Evolutionary conservation across 2,113 vertebrate genomes (phyloP).

Genomic region (Gila orcuttii): DNA sequence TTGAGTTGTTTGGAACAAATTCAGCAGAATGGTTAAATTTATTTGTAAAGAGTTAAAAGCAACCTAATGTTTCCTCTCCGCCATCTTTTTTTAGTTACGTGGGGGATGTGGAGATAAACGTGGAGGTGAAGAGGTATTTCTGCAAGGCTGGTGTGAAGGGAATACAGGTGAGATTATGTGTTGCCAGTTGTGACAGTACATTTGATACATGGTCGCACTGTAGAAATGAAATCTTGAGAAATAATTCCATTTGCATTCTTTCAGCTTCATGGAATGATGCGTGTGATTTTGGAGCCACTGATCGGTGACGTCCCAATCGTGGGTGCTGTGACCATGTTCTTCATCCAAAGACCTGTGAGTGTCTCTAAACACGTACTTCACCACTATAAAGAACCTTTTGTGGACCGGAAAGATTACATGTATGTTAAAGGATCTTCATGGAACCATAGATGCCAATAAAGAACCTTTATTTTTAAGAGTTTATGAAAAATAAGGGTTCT

Average conservation of each 20-base stretch:
- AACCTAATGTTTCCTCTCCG: neutral
- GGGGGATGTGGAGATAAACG: slow-evolving; percentile 89
- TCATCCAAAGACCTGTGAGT: slow-evolving; percentile 90
- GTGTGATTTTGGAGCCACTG: slow-evolving; percentile 91
- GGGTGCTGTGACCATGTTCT: slow-evolving; percentile 92
- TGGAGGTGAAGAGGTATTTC: slow-evolving; percentile 93
- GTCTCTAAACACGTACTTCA: too few species aligned
- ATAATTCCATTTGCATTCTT: slow-evolving; percentile 25
- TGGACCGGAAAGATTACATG: too few species aligned
- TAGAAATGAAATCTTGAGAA: slow-evolving; percentile 9
- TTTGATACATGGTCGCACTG: neutral
- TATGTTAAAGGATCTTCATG: too few species aligned
- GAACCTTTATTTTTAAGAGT: too few species aligned
- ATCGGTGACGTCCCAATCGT: slow-evolving; percentile 89
- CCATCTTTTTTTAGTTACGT: slow-evolving; percentile 77
- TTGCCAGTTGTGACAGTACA: neutral
- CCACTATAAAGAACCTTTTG: too few species aligned
- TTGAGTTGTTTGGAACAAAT: neutral
- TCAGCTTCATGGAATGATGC: slow-evolving; percentile 88
- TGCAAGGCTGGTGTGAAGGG: slow-evolving; percentile 94
- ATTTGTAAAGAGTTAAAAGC: neutral
- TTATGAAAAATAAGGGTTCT: neutral
- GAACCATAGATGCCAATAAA: too few species aligned
- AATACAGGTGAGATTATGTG: slow-evolving; percentile 82
- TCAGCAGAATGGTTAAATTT: neutral